These are phyloP conservation scores for Boloria selene DNA, from an alignment of 2,888 invertebrate genomes.

Conservation along the genomic window DNA sequence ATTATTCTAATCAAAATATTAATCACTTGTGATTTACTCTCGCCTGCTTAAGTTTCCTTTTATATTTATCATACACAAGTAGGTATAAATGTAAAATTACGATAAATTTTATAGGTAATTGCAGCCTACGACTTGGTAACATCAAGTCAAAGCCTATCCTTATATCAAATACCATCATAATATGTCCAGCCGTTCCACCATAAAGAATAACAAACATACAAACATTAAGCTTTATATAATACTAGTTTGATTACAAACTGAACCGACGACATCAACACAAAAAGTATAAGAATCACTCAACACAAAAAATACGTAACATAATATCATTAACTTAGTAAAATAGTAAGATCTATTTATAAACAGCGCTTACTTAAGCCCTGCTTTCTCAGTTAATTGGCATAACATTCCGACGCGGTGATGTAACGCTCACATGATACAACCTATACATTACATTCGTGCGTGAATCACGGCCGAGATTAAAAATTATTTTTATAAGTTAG, in stretches of 20 bases:
- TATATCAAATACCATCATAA: too few species aligned
- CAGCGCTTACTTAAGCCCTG: neutral
- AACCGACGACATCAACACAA: neutral
- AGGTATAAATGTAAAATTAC: too few species aligned
- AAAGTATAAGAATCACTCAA: neutral
- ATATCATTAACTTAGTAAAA: neutral
- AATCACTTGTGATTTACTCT: too few species aligned
- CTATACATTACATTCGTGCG: neutral
- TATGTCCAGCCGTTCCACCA: too few species aligned
- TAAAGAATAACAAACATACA: too few species aligned
- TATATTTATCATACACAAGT: too few species aligned
- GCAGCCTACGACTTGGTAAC: too few species aligned
- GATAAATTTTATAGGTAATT: too few species aligned
- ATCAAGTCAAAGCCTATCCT: too few species aligned
- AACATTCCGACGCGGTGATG: constrained; percentile 37
- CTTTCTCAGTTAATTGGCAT: constrained; percentile 30
- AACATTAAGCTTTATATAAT: too few species aligned
- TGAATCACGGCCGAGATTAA: constrained; percentile 8
- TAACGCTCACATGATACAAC: constrained; percentile 20
- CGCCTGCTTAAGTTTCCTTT: too few species aligned
- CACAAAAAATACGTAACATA: neutral
- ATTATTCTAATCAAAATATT: too few species aligned
- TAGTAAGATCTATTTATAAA: constrained; percentile 7
- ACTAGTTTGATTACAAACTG: neutral
- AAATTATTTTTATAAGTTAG: neutral